These are phyloP conservation scores for Gadopsis bispinosus DNA, from an alignment of 2,797 vertebrate genomes.

Conservation along the genomic window DNA sequence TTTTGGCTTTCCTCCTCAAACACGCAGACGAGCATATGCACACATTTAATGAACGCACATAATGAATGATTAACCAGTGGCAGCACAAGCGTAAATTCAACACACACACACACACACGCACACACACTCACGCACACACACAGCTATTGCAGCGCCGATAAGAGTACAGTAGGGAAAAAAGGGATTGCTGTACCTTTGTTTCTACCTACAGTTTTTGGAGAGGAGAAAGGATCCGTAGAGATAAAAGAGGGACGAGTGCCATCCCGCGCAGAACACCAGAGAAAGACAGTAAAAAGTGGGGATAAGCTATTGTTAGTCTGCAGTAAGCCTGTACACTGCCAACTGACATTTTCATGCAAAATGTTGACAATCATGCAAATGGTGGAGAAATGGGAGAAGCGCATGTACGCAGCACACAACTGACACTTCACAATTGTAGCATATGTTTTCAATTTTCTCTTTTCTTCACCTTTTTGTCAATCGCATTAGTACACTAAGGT, in stretches of 20 bases:
- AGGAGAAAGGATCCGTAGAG: conserved; percentile 80
- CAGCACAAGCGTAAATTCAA: conserved; percentile 29
- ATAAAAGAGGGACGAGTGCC: conserved; percentile 72
- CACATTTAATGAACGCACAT: conserved; percentile 57
- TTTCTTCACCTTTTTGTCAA: background rate
- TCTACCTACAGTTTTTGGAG: conserved; percentile 92
- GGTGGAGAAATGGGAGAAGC: conserved; percentile 29
- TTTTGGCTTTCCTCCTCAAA: conserved; percentile 32
- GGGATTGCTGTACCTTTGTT: conserved; percentile 93
- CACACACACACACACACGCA: conserved; percentile 17
- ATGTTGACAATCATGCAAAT: conserved; percentile 70
- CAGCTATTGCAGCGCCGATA: conserved; percentile 14
- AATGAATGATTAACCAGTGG: conserved; percentile 61
- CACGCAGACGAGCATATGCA: conserved; percentile 40
- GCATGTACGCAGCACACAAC: conserved; percentile 21
- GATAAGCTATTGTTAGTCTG: conserved; percentile 69
- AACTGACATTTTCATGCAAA: conserved; percentile 66
- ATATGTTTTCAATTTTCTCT: background rate
- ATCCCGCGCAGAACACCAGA: conserved; percentile 79
- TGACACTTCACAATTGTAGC: conserved; percentile 9
- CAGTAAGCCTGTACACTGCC: conserved; percentile 14
- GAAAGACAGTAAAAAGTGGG: conserved; percentile 70
- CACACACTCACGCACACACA: conserved; percentile 5
- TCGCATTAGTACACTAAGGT: background rate
- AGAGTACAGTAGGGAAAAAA: conserved; percentile 35